Evolutionary conservation across 1,140 invertebrate species (phyloP).

Genomic region (Anastrepha ludens): DNA sequence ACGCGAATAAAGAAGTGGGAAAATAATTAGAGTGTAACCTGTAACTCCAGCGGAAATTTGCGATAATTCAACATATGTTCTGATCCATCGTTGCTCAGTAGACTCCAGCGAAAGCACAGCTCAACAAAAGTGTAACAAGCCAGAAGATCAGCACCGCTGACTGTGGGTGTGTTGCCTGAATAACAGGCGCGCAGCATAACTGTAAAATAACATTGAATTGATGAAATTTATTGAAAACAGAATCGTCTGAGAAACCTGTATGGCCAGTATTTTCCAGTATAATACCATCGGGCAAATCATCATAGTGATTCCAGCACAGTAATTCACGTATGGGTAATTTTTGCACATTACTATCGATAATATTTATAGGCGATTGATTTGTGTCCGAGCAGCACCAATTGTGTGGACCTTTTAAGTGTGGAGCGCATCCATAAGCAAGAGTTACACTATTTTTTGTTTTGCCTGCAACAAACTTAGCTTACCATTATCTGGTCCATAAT

Average conservation of each 20-base stretch:
- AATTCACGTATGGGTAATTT: slow-evolving; percentile 66
- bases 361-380: slow-evolving; percentile 74
- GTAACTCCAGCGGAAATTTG: slow-evolving; percentile 77
- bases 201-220: slow-evolving; percentile 49
- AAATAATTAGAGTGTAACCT: slow-evolving; percentile 67
- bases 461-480: slow-evolving; percentile 38
- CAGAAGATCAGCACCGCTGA: slow-evolving; percentile 75
- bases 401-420: slow-evolving; percentile 68
- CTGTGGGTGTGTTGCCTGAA: slow-evolving; percentile 69
- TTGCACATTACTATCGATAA: slow-evolving; percentile 65
- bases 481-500: slow-evolving; percentile 55
- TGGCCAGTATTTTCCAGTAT: slow-evolving; percentile 68
- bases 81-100: slow-evolving; percentile 76
- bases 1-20: slow-evolving; percentile 58
- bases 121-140: slow-evolving; percentile 75
- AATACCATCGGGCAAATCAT: slow-evolving; percentile 67
- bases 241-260: slow-evolving; percentile 58
- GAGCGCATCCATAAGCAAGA: slow-evolving; percentile 15
- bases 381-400: slow-evolving; percentile 67
- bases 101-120: slow-evolving; percentile 77
- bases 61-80: slow-evolving; percentile 77
- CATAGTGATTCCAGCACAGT: slow-evolving; percentile 71
- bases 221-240: neutral
- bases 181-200: slow-evolving; percentile 72
- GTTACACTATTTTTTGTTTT: neutral